Conservation (phyloP, 1,140 invertebrate genomes). For the Pogonognathellus flavescens region DNA sequence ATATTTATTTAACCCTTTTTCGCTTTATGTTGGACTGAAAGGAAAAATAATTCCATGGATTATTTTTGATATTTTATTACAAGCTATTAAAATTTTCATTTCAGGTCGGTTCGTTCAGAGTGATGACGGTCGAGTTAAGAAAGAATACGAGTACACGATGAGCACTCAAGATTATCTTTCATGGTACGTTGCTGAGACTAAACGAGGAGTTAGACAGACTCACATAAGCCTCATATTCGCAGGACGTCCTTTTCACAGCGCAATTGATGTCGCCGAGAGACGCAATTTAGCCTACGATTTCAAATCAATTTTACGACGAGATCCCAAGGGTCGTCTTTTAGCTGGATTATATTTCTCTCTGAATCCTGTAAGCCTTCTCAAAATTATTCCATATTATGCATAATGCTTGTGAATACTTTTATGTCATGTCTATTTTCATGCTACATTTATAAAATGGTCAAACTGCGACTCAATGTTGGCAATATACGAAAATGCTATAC, state of each 20-base stretch:
- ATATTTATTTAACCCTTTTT: background rate
- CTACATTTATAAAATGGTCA: too few species aligned
- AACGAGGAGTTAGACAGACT: slow-evolving; percentile 58
- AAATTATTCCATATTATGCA: too few species aligned
- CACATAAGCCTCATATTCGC: slow-evolving; percentile 80
- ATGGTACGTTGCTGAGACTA: slow-evolving; percentile 78
- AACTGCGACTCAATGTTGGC: too few species aligned
- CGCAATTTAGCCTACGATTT: slow-evolving; percentile 91
- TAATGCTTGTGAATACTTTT: too few species aligned
- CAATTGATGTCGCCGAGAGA: slow-evolving; percentile 87
- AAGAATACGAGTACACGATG: slow-evolving; percentile 85
- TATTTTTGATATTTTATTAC: background rate
- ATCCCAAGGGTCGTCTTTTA: slow-evolving; percentile 83
- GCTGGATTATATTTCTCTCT: slow-evolving; percentile 87
- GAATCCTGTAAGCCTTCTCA: slow-evolving; percentile 58
- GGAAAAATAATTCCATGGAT: background rate
- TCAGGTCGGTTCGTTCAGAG: slow-evolving; percentile 86
- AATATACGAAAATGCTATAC: too few species aligned
- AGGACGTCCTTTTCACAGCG: slow-evolving; percentile 82
- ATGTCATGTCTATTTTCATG: too few species aligned
- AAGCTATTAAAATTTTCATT: slow-evolving; percentile 42
- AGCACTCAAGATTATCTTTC: slow-evolving; percentile 80
- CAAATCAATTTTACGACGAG: slow-evolving; percentile 82
- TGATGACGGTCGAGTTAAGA: slow-evolving; percentile 79
- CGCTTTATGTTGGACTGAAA: background rate